Percentiles rank a stretch among this genome's conserved stretches.
Conservation (phyloP, 2,797 vertebrate species). For the Aulostomus chinensis region DNA sequence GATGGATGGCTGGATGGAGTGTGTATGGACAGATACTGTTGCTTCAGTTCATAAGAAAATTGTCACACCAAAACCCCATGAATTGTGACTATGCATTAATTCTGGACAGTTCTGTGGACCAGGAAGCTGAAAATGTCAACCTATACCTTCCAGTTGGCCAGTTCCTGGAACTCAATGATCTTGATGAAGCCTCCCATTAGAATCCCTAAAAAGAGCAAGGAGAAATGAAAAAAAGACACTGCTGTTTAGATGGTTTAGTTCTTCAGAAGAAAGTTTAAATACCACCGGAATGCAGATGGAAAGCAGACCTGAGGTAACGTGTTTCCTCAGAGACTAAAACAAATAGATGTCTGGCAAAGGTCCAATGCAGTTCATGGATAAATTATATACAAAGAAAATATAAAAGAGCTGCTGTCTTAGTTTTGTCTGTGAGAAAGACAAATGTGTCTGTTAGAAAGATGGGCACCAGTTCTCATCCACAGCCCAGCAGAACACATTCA, state of each 20-base stretch:
- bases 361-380: conserved; percentile 9
- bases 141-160: conserved; percentile 98
- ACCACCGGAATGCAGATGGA: conserved; percentile 3
- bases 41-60: no score
- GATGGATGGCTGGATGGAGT: no score
- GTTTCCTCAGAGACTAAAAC: conserved; percentile 19
- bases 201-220: conserved; percentile 85
- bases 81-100: no score
- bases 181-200: conserved; percentile 99
- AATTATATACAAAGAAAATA: conserved; percentile 7
- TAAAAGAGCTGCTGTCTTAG: conserved; percentile 34
- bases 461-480: conserved; percentile 26
- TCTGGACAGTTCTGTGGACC: no score
- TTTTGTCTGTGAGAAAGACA: conserved; percentile 37
- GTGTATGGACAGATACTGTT: no score
- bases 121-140: conserved; percentile 3
- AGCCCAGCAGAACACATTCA: conserved; percentile 26
- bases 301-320: conserved; percentile 12
- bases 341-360: conserved; percentile 10
- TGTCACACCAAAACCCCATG: no score
- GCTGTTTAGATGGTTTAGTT: conserved; percentile 26
- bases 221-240: conserved; percentile 10
- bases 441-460: no score
- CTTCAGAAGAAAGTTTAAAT: conserved; percentile 12
- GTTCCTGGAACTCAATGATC: conserved; percentile 95